Base-by-base conservation (phyloP, 1,140 invertebrate species). In the Dendroctonus valens region DNA sequence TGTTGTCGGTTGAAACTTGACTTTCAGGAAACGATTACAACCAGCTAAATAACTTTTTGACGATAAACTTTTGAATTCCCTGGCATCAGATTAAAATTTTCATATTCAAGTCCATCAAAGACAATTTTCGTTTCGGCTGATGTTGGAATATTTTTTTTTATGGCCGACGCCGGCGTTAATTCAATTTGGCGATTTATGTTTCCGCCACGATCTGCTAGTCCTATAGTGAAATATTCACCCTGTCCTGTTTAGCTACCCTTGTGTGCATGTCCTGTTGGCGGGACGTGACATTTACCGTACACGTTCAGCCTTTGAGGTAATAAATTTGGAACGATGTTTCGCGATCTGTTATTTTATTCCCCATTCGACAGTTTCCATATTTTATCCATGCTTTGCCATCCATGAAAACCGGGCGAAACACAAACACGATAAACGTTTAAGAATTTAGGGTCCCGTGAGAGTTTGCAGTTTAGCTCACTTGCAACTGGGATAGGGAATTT, bases 351-450 rank as follows among this genome's bases (percentile, higher is more conserved):
- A 41, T 57, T 41, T 41, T 40, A 41, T 58, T 46, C 55, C n/a
- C 55, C 41, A 40, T 14, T 44, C 55, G n/a, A 12, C 26, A 38
- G 15, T 42, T 42, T 58, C 41, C 41, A 46, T 58, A 42, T 58
- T 54, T 48, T 58, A 63, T 63, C 59, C 39, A 53, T 41, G 14
- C 40, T 54, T 65, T 46, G 12, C 46, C 6, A 48, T 59, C 42
- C 42, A 46, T 37, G 26, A 59, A 59, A 59, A 41, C 58, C 42
- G 11, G 37, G 37, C 37, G 37, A 55, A 55, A 55, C 9, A 9
- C 37, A 11, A 40, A 55, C 37, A 39, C 53, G 37, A 55, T 41
- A 38, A 40, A 41, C n/a, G 53, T 40, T 55, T 41, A 55, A 55
- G 39, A 55, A 55, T 55, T 55, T 55, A 55, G 41, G 12, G 14